A percentile compares a stretch with the other conserved stretches of the same genome.
phyloP scores from a whole-genome alignment of 2,888 invertebrate species.

The Bombylius discolor region DNA sequence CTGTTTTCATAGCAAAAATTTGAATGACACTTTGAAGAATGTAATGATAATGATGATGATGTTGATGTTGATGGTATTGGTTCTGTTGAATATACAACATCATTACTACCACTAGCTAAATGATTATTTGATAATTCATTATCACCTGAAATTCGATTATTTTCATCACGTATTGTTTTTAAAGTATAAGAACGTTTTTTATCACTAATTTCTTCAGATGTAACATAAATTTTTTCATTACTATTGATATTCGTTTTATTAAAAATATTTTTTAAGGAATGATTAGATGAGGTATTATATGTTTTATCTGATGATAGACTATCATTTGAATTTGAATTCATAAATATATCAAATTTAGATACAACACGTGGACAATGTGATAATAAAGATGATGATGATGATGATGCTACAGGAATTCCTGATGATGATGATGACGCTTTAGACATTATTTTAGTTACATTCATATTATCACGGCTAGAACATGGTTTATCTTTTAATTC shows the following conservation, averaged over 20 bases:
- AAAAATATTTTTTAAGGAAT: slow-evolving; percentile 16
- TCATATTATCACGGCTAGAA: slow-evolving; percentile 3
- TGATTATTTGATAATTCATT: neutral
- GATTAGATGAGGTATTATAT: slow-evolving; percentile 18
- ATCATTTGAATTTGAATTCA: slow-evolving; percentile 33
- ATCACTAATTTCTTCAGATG: neutral
- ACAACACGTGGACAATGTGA: slow-evolving; percentile 7
- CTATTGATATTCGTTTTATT: slow-evolving; percentile 12
- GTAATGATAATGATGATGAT: neutral
- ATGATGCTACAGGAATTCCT: neutral
- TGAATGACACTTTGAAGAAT: slow-evolving; percentile 4
- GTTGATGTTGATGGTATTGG: slow-evolving; percentile 7
- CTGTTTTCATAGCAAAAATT: slow-evolving; percentile 8
- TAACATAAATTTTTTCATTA: neutral
- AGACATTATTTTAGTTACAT: neutral
- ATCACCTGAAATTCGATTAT: neutral
- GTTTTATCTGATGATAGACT: slow-evolving; percentile 22
- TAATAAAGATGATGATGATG: slow-evolving; percentile 1
- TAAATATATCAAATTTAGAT: slow-evolving; percentile 20
- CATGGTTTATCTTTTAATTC: slow-evolving; percentile 1
- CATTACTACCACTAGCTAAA: neutral
- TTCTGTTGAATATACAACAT: neutral
- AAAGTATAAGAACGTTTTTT: neutral
- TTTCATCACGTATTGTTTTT: neutral
- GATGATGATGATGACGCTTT: slow-evolving; percentile 12